A percentile compares a stretch with the other conserved stretches of the same genome.
Evolutionary conservation across 2,888 invertebrate species (phyloP).

Genomic region (Drymonia ruficornis): DNA sequence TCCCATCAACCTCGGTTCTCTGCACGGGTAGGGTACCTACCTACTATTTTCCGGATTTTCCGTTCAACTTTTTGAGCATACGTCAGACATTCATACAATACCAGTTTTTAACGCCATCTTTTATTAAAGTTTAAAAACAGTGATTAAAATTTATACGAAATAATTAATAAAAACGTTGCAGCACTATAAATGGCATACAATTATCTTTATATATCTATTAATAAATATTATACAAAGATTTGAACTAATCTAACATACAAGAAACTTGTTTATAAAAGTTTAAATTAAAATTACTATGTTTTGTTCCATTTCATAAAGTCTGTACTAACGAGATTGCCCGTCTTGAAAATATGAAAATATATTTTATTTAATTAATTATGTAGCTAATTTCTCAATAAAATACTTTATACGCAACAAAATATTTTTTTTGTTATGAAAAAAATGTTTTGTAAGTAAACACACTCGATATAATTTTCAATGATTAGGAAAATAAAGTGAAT

Average conservation of each 20-base stretch:
- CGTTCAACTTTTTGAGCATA: too few relatives aligned
- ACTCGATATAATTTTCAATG: background rate
- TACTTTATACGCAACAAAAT: background rate
- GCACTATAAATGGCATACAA: conserved; percentile 9
- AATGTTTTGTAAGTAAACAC: background rate
- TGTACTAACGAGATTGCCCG: conserved; percentile 61
- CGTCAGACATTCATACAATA: background rate
- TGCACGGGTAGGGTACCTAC: too few relatives aligned
- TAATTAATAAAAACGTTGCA: background rate
- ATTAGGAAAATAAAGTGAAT: conserved; percentile 55
- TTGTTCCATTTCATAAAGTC: conserved; percentile 47
- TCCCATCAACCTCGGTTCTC: too few relatives aligned
- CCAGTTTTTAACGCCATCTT: conserved; percentile 50
- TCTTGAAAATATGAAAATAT: conserved; percentile 18
- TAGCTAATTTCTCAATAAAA: background rate
- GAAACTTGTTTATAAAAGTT: conserved; percentile 31
- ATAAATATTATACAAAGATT: conserved; percentile 12
- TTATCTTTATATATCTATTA: background rate
- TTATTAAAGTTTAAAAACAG: conserved; percentile 33
- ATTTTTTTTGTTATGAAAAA: background rate
- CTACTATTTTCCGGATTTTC: too few relatives aligned
- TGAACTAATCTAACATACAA: conserved; percentile 9
- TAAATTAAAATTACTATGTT: conserved; percentile 31
- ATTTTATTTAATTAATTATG: background rate
- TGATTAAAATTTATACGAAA: conserved; percentile 13